These are phyloP conservation scores for Caradrina clavipalpis DNA, from an alignment of 2,888 invertebrate genomes.

Conservation along the genomic window DNA sequence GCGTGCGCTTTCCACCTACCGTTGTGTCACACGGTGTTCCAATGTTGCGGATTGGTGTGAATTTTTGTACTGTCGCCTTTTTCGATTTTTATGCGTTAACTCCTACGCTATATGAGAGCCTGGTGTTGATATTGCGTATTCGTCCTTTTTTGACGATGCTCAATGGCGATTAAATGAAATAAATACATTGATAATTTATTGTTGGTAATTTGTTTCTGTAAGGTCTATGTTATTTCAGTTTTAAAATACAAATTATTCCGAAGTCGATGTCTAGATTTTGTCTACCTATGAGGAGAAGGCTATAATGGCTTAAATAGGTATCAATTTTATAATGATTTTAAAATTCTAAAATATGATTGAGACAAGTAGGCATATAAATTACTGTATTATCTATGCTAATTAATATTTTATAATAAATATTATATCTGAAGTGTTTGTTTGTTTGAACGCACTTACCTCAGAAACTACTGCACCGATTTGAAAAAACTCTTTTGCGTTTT, in stretches of 20 bases:
- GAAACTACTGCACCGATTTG: too few species aligned
- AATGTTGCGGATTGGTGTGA: slow-evolving; percentile 57
- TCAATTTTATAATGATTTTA: neutral
- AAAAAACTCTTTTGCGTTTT: too few species aligned
- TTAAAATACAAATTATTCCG: neutral
- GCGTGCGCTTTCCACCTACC: slow-evolving; percentile 65
- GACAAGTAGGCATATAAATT: neutral
- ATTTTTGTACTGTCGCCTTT: slow-evolving; percentile 48
- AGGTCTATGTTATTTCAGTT: neutral
- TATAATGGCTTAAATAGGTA: neutral
- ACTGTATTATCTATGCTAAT: neutral
- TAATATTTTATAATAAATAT: too few species aligned
- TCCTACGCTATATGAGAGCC: slow-evolving; percentile 51
- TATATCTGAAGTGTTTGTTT: too few species aligned
- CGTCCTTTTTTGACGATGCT: slow-evolving; percentile 33
- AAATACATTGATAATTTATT: slow-evolving; percentile 13
- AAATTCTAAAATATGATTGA: neutral
- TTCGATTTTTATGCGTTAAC: slow-evolving; percentile 57
- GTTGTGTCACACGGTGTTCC: slow-evolving; percentile 50
- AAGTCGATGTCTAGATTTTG: neutral
- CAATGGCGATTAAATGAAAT: slow-evolving; percentile 21
- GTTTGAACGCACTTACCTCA: too few species aligned
- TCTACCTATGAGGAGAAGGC: neutral
- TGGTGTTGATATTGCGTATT: slow-evolving; percentile 38
- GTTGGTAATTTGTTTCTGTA: neutral